Base-by-base conservation (phyloP, 1,140 invertebrate genomes). In the Coenobita brevimanus region DNA sequence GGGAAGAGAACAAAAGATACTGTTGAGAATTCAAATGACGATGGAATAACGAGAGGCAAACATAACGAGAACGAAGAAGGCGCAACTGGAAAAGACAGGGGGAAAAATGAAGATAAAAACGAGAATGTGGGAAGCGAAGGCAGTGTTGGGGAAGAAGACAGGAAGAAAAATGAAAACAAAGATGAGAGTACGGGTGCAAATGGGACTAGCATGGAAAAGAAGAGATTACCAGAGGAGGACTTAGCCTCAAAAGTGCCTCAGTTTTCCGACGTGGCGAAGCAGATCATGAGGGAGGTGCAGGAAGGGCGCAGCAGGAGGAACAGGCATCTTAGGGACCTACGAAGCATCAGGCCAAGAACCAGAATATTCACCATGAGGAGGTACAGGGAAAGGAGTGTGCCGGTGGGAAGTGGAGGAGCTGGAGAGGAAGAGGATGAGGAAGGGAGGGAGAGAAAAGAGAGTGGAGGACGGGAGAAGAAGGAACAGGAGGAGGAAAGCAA, bases 281-380 rank as follows among this genome's bases (percentile, higher is more conserved):
- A 87, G 78, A 87, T 87, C 60, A 41, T 87, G 85, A 87, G 73
- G 46, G 85, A 87, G 43, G 85, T 87, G 21, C 85, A 87, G 50
- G 85, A 87, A n/a, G 79, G 76, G 21, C 76, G 76, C 10, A 38
- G n/a, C 54, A 78, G 73, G 60, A 57, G 50, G 27, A 85, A 62
- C 50, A 85, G 60, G 36, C 64, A 54, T n/a, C 64, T 82, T 33
- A 30, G 80, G 24, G 80, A 82, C 38, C 27, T 82, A 15, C 60
- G 80, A 24, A 82, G 80, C 80, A 43, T 82, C 30, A 82, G 75
- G 15, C 71, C 71, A 17, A 85, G 43, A 50, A 60, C 82, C 57
- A 85, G 71, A 33, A 43, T 54, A 21, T 78, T 64, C 33, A 82
- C n/a, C 21, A 17, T 21, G 15, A 85, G 71, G 71, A 85, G 36